Evolutionary conservation across 2,113 vertebrate genomes (phyloP).

Genomic region (Dicaeum eximium): DNA sequence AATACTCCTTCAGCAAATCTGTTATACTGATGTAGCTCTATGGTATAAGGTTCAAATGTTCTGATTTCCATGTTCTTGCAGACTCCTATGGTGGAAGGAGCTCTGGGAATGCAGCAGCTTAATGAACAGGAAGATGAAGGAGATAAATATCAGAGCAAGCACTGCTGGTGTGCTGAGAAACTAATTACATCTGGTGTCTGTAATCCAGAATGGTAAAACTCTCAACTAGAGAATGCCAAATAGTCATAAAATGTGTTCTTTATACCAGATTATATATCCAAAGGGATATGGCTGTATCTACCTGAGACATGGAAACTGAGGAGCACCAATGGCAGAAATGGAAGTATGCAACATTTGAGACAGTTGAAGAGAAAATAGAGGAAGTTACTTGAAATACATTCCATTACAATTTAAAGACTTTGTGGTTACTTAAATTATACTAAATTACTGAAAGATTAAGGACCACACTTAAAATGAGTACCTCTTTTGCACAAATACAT

Average conservation of each 20-base stretch:
- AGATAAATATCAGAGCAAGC: slow-evolving; percentile 4
- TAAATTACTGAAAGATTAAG: slow-evolving; percentile 71
- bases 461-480: slow-evolving; percentile 44
- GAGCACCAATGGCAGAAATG: not conserved
- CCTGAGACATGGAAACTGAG: not conserved
- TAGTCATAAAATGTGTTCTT: not conserved
- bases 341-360: not conserved
- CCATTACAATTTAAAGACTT: slow-evolving; percentile 64
- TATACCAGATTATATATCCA: accelerated
- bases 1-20: not conserved
- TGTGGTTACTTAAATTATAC: slow-evolving; percentile 62
- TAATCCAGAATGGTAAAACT: not conserved
- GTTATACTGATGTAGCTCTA: not conserved
- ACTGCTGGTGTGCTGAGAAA: not conserved
- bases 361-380: not conserved
- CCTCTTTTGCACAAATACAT: slow-evolving; percentile 67
- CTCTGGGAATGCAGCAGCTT: not conserved
- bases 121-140: slow-evolving; percentile 19
- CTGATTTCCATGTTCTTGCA: not conserved
- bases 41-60: not conserved
- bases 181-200: not conserved
- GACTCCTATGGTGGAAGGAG: not conserved
- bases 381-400: slow-evolving; percentile 20
- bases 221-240: not conserved
- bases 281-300: not conserved